Evolutionary conservation across 2,113 vertebrate species (phyloP).

Genomic region (Otis tarda): DNA sequence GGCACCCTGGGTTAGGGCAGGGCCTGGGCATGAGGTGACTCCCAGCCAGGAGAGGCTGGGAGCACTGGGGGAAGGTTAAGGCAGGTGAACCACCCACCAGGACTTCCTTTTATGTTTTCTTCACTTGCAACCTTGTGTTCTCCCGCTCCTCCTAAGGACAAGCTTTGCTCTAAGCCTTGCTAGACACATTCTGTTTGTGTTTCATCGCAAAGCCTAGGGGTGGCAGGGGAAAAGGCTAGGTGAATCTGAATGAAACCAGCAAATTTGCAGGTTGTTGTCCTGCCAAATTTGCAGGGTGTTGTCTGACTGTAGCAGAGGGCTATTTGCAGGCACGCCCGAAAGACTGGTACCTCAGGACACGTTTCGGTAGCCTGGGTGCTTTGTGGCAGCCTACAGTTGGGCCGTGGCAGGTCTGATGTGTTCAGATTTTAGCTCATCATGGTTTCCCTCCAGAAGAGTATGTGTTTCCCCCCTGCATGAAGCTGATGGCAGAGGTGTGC

Average conservation of each 20-base stretch:
- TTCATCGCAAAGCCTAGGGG: rapidly evolving
- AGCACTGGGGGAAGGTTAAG: background rate
- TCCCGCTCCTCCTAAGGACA: background rate
- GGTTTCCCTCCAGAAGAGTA: background rate
- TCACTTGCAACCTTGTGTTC: background rate
- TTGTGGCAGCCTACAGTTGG: background rate
- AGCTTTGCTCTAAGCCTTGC: background rate
- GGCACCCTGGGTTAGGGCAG: background rate
- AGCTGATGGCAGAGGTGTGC: background rate
- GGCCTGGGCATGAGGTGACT: background rate
- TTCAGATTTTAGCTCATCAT: background rate
- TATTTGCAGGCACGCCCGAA: background rate
- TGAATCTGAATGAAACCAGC: background rate
- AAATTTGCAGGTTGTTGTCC: background rate
- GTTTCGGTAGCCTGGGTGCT: background rate
- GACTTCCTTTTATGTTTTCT: background rate
- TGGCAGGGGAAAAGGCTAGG: background rate
- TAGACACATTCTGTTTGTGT: background rate
- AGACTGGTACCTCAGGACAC: background rate
- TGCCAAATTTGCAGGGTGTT: background rate
- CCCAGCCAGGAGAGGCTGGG: background rate
- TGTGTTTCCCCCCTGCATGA: rapidly evolving
- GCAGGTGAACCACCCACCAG: background rate
- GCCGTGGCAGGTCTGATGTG: background rate
- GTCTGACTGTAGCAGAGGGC: background rate